These are phyloP conservation scores for Chrysomallon squamiferum DNA, from an alignment of 1,140 invertebrate species.

Conservation along the genomic window DNA sequence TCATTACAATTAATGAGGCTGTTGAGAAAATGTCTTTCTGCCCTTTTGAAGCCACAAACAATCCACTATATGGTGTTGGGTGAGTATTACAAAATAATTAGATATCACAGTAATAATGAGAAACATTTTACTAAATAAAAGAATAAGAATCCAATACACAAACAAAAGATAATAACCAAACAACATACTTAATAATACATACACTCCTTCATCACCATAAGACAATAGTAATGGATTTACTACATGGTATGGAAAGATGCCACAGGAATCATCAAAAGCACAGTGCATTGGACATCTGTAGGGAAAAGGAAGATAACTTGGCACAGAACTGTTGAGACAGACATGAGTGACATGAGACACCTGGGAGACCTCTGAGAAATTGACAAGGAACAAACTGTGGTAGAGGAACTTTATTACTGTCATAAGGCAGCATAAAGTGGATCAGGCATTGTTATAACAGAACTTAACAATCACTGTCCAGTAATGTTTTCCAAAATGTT, in stretches of 20 bases:
- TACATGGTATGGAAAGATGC: not conserved
- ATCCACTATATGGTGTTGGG: constrained; percentile 48
- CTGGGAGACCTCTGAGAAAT: no score
- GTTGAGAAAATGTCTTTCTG: constrained; percentile 47
- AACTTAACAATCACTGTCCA: no score
- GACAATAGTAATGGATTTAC: not conserved
- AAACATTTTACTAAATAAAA: not conserved
- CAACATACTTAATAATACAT: not conserved
- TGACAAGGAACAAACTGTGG: no score
- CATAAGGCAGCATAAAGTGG: no score
- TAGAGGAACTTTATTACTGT: no score
- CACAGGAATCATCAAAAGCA: no score
- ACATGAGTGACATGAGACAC: no score
- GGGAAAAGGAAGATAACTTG: no score
- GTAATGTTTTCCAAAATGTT: no score
- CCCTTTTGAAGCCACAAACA: constrained; percentile 35
- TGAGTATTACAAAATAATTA: constrained; percentile 17
- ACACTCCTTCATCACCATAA: not conserved
- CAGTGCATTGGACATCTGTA: no score
- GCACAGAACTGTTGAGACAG: no score
- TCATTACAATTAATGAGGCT: constrained; percentile 46
- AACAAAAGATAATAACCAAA: not conserved
- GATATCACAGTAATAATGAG: not conserved
- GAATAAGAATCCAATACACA: not conserved
- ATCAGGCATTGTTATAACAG: no score